A percentile compares a stretch with the other conserved stretches of the same genome.
phyloP scores from a whole-genome alignment of 2,797 vertebrate genomes.

The Myiotriccus ornatus region DNA sequence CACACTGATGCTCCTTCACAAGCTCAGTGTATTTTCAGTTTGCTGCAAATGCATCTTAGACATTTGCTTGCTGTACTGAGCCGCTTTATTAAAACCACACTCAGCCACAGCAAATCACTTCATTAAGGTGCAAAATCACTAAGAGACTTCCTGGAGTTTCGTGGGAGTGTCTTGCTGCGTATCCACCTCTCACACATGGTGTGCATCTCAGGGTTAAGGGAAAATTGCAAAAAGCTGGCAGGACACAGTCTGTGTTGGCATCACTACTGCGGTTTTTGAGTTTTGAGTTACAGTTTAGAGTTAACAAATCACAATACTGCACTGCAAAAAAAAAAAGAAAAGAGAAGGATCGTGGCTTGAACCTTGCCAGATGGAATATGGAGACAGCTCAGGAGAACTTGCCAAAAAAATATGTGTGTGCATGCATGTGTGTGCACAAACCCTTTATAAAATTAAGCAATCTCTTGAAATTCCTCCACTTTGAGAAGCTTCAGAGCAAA shows the following conservation, averaged over 20 bases:
- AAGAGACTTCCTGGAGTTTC: not conserved
- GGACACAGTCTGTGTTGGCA: not conserved
- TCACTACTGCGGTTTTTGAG: not conserved
- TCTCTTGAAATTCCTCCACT: conserved; percentile 18
- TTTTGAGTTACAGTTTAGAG: not conserved
- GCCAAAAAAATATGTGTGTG: not conserved
- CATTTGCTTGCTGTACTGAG: not conserved
- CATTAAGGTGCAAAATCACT: not conserved
- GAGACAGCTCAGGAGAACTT: conserved; percentile 7
- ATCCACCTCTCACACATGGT: not conserved
- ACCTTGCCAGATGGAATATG: conserved; percentile 23
- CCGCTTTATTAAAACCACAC: not conserved
- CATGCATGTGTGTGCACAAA: not conserved
- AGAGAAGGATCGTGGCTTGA: not conserved
- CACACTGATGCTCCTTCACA: not conserved
- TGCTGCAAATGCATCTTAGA: not conserved
- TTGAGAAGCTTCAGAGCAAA: not conserved
- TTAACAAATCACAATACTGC: not conserved
- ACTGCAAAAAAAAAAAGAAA: not conserved
- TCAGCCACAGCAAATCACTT: not conserved
- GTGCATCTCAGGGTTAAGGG: not conserved
- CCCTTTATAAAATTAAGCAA: not conserved
- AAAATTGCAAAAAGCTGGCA: not conserved
- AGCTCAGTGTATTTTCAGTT: not conserved
- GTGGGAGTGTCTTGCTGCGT: not conserved